A percentile compares a stretch with the other conserved stretches of the same genome.
Evolutionary conservation across 1,140 invertebrate genomes (phyloP).

Genomic region (Melanaphis sacchari): DNA sequence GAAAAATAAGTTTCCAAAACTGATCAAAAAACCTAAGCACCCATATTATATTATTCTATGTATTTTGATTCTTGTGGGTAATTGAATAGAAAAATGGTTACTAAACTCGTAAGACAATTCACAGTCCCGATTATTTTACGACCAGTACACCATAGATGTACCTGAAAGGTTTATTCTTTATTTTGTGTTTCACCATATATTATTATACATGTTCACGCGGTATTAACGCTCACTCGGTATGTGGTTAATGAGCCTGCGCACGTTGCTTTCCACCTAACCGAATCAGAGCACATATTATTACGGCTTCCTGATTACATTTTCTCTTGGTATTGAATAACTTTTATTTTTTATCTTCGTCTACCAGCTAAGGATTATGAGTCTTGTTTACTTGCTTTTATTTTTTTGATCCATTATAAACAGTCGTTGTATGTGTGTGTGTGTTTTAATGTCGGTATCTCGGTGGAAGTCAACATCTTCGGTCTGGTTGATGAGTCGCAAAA

Average conservation of each 20-base stretch:
- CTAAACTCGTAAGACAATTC: not conserved
- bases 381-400: not conserved
- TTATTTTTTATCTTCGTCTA: not conserved
- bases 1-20: not conserved
- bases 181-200: not conserved
- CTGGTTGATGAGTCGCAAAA: not conserved
- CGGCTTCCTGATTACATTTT: not conserved
- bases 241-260: not conserved
- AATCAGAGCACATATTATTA: constrained; percentile 4
- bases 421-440: not conserved
- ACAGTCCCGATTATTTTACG: not conserved
- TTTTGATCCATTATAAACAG: not conserved
- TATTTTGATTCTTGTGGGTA: too few relatives aligned
- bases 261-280: not conserved
- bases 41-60: too few relatives aligned
- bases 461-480: not conserved
- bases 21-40: not conserved
- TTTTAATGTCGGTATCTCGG: too few relatives aligned
- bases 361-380: not conserved
- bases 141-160: not conserved
- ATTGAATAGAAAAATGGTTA: not conserved
- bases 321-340: not conserved
- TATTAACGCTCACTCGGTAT: not conserved
- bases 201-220: not conserved
- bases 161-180: not conserved